Conservation (phyloP, 2,888 invertebrate species). For the Abrostola tripartita region DNA sequence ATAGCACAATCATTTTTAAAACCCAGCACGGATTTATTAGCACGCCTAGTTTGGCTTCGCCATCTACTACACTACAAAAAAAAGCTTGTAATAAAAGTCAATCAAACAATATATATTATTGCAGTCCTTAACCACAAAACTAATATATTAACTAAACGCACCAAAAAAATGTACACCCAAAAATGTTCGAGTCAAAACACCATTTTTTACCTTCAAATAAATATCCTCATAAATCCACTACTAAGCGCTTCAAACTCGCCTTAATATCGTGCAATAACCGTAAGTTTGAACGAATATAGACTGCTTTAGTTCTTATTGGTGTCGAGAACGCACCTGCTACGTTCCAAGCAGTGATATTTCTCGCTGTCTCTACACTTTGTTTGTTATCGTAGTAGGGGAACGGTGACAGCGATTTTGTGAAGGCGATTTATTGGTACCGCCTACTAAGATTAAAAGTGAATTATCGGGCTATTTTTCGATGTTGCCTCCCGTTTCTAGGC, state of each 20-base stretch:
- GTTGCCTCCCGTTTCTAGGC: conserved; percentile 3
- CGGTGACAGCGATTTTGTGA: conserved; percentile 46
- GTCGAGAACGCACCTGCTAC: conserved; percentile 76
- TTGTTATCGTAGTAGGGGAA: conserved; percentile 52
- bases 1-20: too few relatives aligned
- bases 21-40: too few relatives aligned
- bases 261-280: conserved; percentile 65
- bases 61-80: background rate
- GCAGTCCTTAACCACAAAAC: background rate
- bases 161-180: conserved; percentile 12
- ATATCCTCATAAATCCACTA: conserved; percentile 49
- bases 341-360: conserved; percentile 74
- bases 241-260: conserved; percentile 55
- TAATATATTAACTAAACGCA: conserved; percentile 5
- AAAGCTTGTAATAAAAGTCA: background rate
- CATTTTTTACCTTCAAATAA: conserved; percentile 50
- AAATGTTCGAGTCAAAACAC: conserved; percentile 39
- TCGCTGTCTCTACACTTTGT: conserved; percentile 63
- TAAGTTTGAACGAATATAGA: conserved; percentile 68
- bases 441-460: conserved; percentile 38
- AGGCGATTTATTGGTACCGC: conserved; percentile 46
- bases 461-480: conserved; percentile 22
- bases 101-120: background rate
- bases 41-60: too few relatives aligned
- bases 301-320: conserved; percentile 67